phyloP scores from a whole-genome alignment of 1,140 invertebrate species.

The Lepidostoma basale region DNA sequence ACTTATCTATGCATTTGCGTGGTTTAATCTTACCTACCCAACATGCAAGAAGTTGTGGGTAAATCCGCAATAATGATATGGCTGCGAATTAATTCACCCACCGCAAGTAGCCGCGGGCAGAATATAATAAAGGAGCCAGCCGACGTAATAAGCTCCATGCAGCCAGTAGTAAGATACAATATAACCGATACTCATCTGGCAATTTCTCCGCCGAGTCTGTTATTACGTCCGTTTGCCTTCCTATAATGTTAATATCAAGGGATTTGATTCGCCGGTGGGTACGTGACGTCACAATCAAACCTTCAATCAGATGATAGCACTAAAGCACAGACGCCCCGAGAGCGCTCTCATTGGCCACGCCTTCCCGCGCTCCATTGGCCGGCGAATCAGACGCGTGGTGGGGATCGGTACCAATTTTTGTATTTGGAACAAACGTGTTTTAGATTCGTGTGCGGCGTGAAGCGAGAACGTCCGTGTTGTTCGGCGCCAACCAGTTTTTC shows the following conservation, averaged over 20 bases:
- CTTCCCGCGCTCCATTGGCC: slow-evolving; percentile 34
- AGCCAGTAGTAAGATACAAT: no score
- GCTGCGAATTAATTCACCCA: no score
- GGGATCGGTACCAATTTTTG: slow-evolving; percentile 31
- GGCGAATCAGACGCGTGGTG: slow-evolving; percentile 15
- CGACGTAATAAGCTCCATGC: no score
- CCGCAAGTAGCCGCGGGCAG: no score
- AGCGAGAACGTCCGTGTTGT: slow-evolving; percentile 5
- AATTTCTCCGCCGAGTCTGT: not conserved
- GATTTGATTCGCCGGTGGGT: slow-evolving; percentile 32
- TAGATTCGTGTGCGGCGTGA: slow-evolving; percentile 31
- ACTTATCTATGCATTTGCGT: no score
- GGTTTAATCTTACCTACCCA: no score
- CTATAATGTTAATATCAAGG: slow-evolving; percentile 39
- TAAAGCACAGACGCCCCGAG: slow-evolving; percentile 14
- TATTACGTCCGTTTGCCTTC: not conserved
- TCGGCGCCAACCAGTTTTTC: slow-evolving; percentile 7
- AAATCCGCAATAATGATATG: no score
- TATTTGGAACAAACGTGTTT: slow-evolving; percentile 36
- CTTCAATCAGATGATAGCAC: slow-evolving; percentile 33
- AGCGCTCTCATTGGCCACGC: slow-evolving; percentile 30
- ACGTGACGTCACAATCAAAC: slow-evolving; percentile 36
- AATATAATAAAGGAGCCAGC: no score
- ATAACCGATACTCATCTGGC: not conserved
- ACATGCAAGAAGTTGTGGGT: no score